Conservation (phyloP, 2,113 vertebrate genomes). For the Macrotis lagotis region DNA sequence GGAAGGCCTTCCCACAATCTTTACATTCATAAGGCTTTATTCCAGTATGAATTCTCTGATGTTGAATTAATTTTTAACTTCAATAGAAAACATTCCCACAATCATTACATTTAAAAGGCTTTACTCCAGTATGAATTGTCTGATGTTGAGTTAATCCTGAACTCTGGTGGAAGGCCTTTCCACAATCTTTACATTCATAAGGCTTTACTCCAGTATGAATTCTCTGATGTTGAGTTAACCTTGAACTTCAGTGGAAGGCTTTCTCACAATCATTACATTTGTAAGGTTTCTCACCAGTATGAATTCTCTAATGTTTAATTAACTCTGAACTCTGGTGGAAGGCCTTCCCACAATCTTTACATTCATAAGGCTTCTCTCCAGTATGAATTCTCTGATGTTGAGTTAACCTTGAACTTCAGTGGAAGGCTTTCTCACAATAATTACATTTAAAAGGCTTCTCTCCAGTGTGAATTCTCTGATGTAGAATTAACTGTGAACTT, state of each 20-base stretch:
- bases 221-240: conserved; percentile 66
- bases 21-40: conserved; percentile 74
- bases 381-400: conserved; percentile 77
- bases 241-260: conserved; percentile 34
- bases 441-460: conserved; percentile 78
- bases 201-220: conserved; percentile 60
- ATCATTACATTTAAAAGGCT: conserved; percentile 68
- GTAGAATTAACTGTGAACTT: conserved; percentile 76
- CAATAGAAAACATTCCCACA: conserved; percentile 77
- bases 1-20: conserved; percentile 72
- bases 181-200: conserved; percentile 63
- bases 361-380: no score
- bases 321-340: conserved; percentile 78
- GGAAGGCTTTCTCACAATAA: conserved; percentile 76
- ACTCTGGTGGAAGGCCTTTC: conserved; percentile 63
- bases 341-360: conserved; percentile 74
- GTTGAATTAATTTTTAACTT: conserved; percentile 69
- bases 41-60: conserved; percentile 72
- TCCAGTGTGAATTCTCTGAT: conserved; percentile 75
- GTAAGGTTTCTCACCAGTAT: conserved; percentile 67
- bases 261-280: conserved; percentile 55
- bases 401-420: conserved; percentile 67
- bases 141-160: conserved; percentile 73
- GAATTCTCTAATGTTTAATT: conserved; percentile 74
- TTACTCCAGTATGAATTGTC: conserved; percentile 75